A percentile compares a stretch with the other conserved stretches of the same genome.
Evolutionary conservation across 2,113 vertebrate genomes (phyloP).

Genomic region (Aphelocoma coerulescens): DNA sequence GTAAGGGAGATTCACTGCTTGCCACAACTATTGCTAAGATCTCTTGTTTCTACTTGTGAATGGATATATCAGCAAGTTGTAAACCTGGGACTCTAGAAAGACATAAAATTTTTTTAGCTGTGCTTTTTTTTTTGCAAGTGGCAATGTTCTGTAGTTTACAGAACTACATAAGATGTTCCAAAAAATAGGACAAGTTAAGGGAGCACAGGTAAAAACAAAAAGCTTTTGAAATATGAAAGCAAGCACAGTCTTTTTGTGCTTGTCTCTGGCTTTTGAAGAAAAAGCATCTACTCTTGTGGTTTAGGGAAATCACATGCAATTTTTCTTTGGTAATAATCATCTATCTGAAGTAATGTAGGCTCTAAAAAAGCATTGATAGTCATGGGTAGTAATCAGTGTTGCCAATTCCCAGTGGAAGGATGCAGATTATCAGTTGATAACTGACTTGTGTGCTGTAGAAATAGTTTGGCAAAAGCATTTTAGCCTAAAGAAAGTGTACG

Average conservation of each 20-base stretch:
- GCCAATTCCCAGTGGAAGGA: not conserved
- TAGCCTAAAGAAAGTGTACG: not conserved
- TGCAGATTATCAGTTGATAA: not conserved
- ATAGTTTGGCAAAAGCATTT: not conserved
- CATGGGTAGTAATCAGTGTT: not conserved
- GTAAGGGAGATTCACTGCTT: not conserved
- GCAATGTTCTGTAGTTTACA: not conserved
- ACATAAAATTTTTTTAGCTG: not conserved
- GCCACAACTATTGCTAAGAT: not conserved
- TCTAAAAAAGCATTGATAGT: not conserved
- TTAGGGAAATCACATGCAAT: not conserved
- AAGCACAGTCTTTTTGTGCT: not conserved
- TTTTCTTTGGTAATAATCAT: not conserved
- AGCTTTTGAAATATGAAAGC: not conserved
- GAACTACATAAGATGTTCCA: not conserved
- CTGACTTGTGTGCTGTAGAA: not conserved
- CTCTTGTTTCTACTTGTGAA: not conserved
- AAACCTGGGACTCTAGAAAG: not conserved
- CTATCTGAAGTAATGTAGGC: not conserved
- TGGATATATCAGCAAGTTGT: not conserved
- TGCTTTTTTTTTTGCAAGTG: not conserved
- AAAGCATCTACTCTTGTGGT: not conserved
- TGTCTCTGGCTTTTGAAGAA: not conserved
- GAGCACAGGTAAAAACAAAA: not conserved
- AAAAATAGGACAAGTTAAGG: not conserved